These are phyloP conservation scores for human (Homo sapiens) DNA, from an alignment of 2,113 vertebrate species.

Conservation along the genomic window DNA sequence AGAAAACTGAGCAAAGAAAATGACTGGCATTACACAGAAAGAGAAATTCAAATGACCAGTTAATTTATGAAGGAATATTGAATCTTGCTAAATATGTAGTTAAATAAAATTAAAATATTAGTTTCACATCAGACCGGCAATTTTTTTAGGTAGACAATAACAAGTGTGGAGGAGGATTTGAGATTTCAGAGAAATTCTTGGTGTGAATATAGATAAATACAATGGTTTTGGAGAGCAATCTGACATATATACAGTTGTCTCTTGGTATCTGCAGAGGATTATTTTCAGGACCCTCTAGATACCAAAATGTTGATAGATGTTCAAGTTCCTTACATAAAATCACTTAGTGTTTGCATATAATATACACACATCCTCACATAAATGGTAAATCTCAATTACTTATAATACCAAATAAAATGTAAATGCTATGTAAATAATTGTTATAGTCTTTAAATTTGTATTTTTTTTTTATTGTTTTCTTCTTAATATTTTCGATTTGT, in stretches of 20 bases:
- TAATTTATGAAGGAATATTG: not conserved
- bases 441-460: not conserved
- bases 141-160: not conserved
- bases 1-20: not conserved
- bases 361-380: not conserved
- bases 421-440: not conserved
- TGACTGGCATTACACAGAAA: not conserved
- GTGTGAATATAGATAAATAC: not conserved
- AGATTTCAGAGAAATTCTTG: not conserved
- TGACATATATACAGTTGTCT: not conserved
- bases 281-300: not conserved
- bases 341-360: not conserved
- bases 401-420: not conserved
- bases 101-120: not conserved
- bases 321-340: not conserved
- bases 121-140: not conserved
- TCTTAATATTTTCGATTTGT: not conserved
- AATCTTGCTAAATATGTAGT: not conserved
- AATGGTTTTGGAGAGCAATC: not conserved
- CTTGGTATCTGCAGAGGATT: not conserved
- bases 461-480: not conserved
- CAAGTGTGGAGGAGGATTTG: not conserved
- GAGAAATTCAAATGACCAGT: not conserved
- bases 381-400: not conserved
- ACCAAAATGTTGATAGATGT: not conserved